Percentiles rank a stretch among this genome's conserved stretches.
Conservation (phyloP, 1,140 invertebrate genomes). For the Proctacanthus coquilletti region DNA sequence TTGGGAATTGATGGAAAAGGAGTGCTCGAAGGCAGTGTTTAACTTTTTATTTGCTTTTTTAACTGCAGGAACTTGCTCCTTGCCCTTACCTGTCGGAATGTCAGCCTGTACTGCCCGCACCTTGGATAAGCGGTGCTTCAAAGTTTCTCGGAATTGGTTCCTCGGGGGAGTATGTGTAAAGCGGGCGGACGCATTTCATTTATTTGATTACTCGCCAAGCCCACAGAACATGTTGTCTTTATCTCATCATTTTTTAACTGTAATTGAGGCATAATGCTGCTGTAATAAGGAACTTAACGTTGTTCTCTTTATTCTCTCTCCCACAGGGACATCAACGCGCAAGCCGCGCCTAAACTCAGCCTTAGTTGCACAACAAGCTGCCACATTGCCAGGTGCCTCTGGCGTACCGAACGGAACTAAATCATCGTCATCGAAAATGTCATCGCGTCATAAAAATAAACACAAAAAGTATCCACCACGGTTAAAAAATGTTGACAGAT, state of each 20-base stretch:
- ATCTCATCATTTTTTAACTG: neutral
- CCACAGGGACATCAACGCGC: conserved; percentile 57
- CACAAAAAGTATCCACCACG: conserved; percentile 51
- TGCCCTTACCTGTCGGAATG: too few relatives aligned
- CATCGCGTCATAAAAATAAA: conserved; percentile 34
- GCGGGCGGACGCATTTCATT: neutral
- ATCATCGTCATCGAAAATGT: conserved; percentile 28
- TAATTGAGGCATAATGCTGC: neutral
- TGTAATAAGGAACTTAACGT: neutral
- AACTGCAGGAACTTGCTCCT: too few relatives aligned
- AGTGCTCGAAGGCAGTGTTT: too few relatives aligned
- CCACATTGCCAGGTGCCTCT: conserved; percentile 31
- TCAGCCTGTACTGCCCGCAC: too few relatives aligned
- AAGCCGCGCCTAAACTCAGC: conserved; percentile 90
- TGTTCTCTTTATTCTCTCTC: conserved; percentile 15
- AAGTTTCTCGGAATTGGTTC: neutral
- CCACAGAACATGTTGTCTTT: neutral
- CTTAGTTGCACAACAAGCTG: conserved; percentile 82
- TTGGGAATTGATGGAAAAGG: too few relatives aligned
- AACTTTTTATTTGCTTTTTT: too few relatives aligned
- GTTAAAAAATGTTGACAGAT: conserved; percentile 56
- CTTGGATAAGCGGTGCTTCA: neutral
- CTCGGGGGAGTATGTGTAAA: neutral
- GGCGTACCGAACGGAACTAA: conserved; percentile 25
- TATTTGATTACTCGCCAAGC: neutral